These are phyloP conservation scores for Lasioglossum oenotherae DNA, from an alignment of 2,888 invertebrate genomes.

Conservation along the genomic window DNA sequence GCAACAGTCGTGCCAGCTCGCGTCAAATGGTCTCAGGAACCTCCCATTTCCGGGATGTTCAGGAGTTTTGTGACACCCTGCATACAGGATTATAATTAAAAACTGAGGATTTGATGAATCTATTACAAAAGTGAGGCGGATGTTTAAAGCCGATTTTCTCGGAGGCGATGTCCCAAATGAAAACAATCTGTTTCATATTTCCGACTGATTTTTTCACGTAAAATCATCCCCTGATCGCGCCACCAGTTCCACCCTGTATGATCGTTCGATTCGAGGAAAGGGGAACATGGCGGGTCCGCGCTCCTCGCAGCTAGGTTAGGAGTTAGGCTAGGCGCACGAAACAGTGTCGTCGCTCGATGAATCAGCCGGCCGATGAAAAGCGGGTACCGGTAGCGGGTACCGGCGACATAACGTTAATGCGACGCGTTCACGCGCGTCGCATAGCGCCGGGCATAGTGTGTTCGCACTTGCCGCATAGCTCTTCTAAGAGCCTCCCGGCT, in stretches of 20 bases:
- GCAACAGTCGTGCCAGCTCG: too few relatives aligned
- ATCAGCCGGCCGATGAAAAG: slow-evolving; percentile 41
- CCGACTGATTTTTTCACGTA: background rate
- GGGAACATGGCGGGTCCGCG: background rate
- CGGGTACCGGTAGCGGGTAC: slow-evolving; percentile 8
- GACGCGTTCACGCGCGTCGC: slow-evolving; percentile 27
- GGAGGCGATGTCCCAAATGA: too few relatives aligned
- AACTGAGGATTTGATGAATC: too few relatives aligned
- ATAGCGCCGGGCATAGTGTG: slow-evolving; percentile 25
- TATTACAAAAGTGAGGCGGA: too few relatives aligned
- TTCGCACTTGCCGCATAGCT: slow-evolving; percentile 47
- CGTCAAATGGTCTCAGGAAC: too few relatives aligned
- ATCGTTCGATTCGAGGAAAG: background rate
- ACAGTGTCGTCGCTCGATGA: slow-evolving; percentile 39
- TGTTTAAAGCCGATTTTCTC: too few relatives aligned
- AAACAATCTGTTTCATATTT: too few relatives aligned
- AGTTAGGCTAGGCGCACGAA: slow-evolving; percentile 1
- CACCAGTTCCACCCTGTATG: background rate
- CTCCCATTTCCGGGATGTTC: too few relatives aligned
- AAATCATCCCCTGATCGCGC: background rate
- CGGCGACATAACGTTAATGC: slow-evolving; percentile 21
- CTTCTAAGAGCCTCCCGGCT: slow-evolving; percentile 24
- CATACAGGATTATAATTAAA: too few relatives aligned
- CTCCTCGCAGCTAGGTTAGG: background rate
- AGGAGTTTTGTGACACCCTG: too few relatives aligned